Percentiles rank a stretch among this genome's conserved stretches.
Conservation (phyloP, 92 coral and sea anemone species). For the Epizoanthus rinbou region DNA sequence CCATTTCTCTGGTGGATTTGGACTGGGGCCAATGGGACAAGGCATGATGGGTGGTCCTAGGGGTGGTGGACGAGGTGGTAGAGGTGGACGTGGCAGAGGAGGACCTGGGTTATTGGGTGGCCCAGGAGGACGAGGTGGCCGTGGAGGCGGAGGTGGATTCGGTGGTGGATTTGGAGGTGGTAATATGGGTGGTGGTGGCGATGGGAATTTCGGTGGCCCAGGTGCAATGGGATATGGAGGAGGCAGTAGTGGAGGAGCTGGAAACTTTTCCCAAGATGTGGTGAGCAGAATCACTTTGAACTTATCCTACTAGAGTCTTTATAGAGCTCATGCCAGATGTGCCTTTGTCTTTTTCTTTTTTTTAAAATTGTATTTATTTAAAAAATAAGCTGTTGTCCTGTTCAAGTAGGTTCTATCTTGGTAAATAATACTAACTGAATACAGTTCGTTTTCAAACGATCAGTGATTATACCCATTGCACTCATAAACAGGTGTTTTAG, state of each 20-base stretch:
- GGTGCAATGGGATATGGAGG: slow-evolving; percentile 41
- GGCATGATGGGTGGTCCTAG: slow-evolving; percentile 62
- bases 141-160: slow-evolving; percentile 59
- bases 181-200: slow-evolving; percentile 69
- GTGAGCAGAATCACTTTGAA: neutral
- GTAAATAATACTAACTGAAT: too few relatives aligned
- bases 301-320: too few relatives aligned
- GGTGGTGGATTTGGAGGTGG: slow-evolving; percentile 68
- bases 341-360: too few relatives aligned
- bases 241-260: slow-evolving; percentile 34
- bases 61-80: slow-evolving; percentile 69
- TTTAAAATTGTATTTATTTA: too few relatives aligned
- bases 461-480: too few relatives aligned
- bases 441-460: too few relatives aligned
- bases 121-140: slow-evolving; percentile 62
- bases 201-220: slow-evolving; percentile 55
- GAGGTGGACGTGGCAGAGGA: slow-evolving; percentile 70
- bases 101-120: slow-evolving; percentile 65
- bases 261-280: slow-evolving; percentile 45
- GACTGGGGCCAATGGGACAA: slow-evolving; percentile 36
- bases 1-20: slow-evolving; percentile 66
- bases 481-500: too few relatives aligned
- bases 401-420: too few relatives aligned
- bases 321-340: too few relatives aligned
- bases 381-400: too few relatives aligned